phyloP scores from a whole-genome alignment of 2,888 invertebrate genomes.

The Auanema freiburgensis region DNA sequence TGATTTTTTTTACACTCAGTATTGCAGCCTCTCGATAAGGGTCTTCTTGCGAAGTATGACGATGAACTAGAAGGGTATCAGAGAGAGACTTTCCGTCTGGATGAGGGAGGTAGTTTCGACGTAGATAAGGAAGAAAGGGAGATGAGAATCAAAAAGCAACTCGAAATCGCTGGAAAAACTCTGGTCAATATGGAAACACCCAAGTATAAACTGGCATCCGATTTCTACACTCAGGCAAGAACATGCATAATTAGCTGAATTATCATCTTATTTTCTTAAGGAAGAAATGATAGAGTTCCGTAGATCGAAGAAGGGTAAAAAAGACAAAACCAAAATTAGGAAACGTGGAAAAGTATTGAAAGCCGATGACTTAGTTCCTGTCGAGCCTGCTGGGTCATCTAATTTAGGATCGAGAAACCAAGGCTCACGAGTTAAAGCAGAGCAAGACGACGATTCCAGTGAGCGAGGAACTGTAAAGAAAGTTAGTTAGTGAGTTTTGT shows the following conservation, averaged over 20 bases:
- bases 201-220: constrained; percentile 75
- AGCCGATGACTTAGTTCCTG: constrained; percentile 57
- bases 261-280: constrained; percentile 53
- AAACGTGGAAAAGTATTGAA: constrained; percentile 53
- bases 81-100: constrained; percentile 49
- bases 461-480: constrained; percentile 9
- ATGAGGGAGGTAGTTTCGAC: constrained; percentile 51
- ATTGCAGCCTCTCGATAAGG: constrained; percentile 29
- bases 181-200: constrained; percentile 73
- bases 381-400: constrained; percentile 40
- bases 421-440: constrained; percentile 16
- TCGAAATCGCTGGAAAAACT: constrained; percentile 54
- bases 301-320: constrained; percentile 60
- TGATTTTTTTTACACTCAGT: background rate
- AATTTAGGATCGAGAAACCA: constrained; percentile 29
- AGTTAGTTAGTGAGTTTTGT: constrained; percentile 1
- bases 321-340: constrained; percentile 39
- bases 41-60: constrained; percentile 86
- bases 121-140: constrained; percentile 48
- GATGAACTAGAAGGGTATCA: constrained; percentile 79
- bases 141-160: constrained; percentile 24
- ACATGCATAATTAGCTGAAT: background rate
- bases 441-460: constrained; percentile 25
- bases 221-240: constrained; percentile 76
- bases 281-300: constrained; percentile 74